These are phyloP conservation scores for Unio delphinus DNA, from an alignment of 2,888 invertebrate genomes.

Conservation along the genomic window DNA sequence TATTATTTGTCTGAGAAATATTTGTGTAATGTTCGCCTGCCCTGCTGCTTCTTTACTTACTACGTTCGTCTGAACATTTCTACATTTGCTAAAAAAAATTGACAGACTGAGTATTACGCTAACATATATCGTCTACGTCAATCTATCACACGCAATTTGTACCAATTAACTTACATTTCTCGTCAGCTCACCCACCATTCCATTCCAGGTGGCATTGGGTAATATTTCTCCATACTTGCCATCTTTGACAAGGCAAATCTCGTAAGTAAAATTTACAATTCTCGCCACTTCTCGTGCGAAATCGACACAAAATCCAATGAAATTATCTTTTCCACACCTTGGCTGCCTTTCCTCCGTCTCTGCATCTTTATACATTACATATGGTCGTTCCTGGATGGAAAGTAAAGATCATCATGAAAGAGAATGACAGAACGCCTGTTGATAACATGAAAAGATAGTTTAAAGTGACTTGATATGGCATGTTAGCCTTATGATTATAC, in stretches of 20 bases:
- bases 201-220: slow-evolving; percentile 66
- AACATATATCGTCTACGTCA: too few species aligned
- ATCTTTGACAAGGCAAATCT: slow-evolving; percentile 60
- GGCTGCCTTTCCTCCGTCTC: slow-evolving; percentile 13
- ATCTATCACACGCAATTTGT: slow-evolving; percentile 4
- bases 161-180: slow-evolving; percentile 53
- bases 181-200: slow-evolving; percentile 70
- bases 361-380: slow-evolving; percentile 54
- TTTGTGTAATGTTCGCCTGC: too few species aligned
- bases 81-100: too few species aligned
- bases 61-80: too few species aligned
- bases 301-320: slow-evolving; percentile 73
- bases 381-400: slow-evolving; percentile 58
- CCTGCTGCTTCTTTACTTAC: too few species aligned
- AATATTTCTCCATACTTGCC: slow-evolving; percentile 55
- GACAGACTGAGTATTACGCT: too few species aligned
- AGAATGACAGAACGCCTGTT: slow-evolving; percentile 1
- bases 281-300: slow-evolving; percentile 68
- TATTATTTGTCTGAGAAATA: too few species aligned
- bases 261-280: slow-evolving; percentile 70
- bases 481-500: slow-evolving; percentile 66
- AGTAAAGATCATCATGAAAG: slow-evolving; percentile 1
- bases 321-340: slow-evolving; percentile 83
- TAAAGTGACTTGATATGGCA: slow-evolving; percentile 41
- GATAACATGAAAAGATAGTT: neutral